These are phyloP conservation scores for Hirtodrosophila trivittata DNA, from an alignment of 2,888 invertebrate species.

Conservation along the genomic window DNA sequence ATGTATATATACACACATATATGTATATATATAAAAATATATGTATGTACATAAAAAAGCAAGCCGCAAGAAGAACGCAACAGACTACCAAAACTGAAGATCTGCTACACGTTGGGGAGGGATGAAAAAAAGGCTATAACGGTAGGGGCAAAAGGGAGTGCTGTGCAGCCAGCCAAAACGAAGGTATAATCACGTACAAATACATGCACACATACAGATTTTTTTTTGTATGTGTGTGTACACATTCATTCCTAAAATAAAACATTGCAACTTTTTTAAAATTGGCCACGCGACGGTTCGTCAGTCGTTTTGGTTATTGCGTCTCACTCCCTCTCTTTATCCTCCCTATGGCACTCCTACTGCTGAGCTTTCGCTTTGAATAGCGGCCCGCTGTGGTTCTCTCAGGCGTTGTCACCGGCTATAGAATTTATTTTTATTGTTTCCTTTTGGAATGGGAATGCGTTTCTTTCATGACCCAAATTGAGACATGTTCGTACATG, in stretches of 20 bases:
- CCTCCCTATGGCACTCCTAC: not conserved
- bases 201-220: slow-evolving; percentile 1
- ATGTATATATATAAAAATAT: slow-evolving; percentile 21
- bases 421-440: slow-evolving; percentile 40
- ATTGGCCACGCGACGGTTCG: slow-evolving; percentile 59
- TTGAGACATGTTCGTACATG: slow-evolving; percentile 21
- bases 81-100: slow-evolving; percentile 17
- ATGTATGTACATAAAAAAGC: slow-evolving; percentile 1
- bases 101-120: not conserved
- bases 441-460: slow-evolving; percentile 33
- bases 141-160: slow-evolving; percentile 3
- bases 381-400: not conserved
- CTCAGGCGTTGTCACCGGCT: slow-evolving; percentile 24
- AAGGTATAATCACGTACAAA: slow-evolving; percentile 39
- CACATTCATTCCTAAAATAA: slow-evolving; percentile 62
- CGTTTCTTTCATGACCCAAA: slow-evolving; percentile 45
- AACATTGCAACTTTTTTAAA: slow-evolving; percentile 69
- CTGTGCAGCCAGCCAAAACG: slow-evolving; percentile 50
- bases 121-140: not conserved
- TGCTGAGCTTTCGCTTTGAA: not conserved
- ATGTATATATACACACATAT: slow-evolving; percentile 7
- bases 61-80: slow-evolving; percentile 29
- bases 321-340: slow-evolving; percentile 11
- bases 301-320: slow-evolving; percentile 9
- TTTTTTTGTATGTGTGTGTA: not conserved